A percentile compares a stretch with the other conserved stretches of the same genome.
Evolutionary conservation across 2,113 vertebrate genomes (phyloP).

Genomic region (Serinus canaria): DNA sequence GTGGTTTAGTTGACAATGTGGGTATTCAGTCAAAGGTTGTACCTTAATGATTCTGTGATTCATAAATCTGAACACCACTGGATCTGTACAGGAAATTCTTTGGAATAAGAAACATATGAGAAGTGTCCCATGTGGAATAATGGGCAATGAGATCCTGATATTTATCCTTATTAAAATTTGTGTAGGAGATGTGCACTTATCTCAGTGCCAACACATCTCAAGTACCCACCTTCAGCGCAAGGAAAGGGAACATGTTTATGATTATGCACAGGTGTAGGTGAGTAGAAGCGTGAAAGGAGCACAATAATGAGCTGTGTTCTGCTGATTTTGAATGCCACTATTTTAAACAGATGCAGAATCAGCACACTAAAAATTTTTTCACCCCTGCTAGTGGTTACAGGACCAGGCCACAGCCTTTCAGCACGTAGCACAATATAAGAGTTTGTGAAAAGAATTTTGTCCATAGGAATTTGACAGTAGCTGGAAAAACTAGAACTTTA

Average conservation of each 20-base stretch:
- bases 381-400: background rate
- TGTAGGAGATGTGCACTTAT: background rate
- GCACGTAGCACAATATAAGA: background rate
- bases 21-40: rapidly evolving
- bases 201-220: background rate
- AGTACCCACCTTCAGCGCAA: background rate
- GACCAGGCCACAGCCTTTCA: background rate
- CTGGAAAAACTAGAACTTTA: background rate
- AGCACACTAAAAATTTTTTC: background rate
- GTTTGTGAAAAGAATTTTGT: background rate
- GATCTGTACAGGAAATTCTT: background rate
- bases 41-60: background rate
- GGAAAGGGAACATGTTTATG: background rate
- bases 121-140: background rate
- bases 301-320: background rate
- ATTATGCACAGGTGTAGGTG: background rate
- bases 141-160: background rate
- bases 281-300: background rate
- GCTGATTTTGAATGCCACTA: background rate
- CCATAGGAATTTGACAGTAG: background rate
- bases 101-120: background rate
- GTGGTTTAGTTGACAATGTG: background rate
- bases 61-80: background rate
- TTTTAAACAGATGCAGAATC: background rate
- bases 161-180: background rate